phyloP scores from a whole-genome alignment of 2,113 vertebrate genomes.

The Pontoporia blainvillei region DNA sequence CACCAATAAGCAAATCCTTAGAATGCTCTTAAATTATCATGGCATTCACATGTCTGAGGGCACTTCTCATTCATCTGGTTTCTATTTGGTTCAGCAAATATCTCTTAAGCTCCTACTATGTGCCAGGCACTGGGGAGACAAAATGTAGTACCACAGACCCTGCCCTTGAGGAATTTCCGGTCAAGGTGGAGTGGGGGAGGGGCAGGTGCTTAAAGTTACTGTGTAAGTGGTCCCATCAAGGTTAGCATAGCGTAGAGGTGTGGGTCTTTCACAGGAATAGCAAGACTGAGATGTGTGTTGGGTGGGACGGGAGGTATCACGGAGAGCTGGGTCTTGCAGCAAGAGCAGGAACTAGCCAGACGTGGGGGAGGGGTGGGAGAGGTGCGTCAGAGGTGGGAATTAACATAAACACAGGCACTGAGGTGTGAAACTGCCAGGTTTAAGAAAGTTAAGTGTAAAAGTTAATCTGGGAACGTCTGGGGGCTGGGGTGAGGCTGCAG shows the following conservation, averaged over 20 bases:
- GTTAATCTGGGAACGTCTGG: background rate
- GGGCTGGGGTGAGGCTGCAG: background rate
- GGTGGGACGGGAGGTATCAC: background rate
- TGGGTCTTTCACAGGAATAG: background rate
- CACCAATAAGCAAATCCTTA: background rate
- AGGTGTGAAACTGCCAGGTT: background rate
- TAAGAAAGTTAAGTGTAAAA: background rate
- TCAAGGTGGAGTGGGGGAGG: background rate
- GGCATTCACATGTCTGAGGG: background rate
- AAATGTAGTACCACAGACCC: background rate
- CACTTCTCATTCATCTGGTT: background rate
- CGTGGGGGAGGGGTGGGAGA: background rate
- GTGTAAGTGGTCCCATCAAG: accelerated
- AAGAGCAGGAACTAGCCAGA: background rate
- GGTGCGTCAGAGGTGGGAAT: background rate
- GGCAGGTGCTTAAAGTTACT: background rate
- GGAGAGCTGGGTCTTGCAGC: background rate
- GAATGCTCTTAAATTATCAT: background rate
- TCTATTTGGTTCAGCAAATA: background rate
- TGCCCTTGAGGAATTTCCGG: background rate
- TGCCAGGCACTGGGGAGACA: background rate
- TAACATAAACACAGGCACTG: background rate
- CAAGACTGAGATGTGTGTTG: background rate
- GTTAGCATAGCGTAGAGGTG: background rate
- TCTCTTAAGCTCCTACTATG: background rate